Base-by-base conservation (phyloP, 2,113 vertebrate genomes). In the Oceanites oceanicus region DNA sequence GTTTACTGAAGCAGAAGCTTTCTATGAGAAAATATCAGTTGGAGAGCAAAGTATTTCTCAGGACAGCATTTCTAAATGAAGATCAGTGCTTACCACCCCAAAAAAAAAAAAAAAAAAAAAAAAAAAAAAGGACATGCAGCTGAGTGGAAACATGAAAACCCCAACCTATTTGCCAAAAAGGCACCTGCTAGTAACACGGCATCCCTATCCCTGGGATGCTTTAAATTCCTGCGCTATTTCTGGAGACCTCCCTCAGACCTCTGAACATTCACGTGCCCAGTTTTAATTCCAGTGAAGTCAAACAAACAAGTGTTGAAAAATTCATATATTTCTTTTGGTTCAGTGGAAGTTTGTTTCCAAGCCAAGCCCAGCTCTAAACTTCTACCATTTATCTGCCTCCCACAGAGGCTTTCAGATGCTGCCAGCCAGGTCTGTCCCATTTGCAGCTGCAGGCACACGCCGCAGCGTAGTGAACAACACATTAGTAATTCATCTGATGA, bases 381-480 rank as follows among this genome's bases (percentile, higher is more conserved):
- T 49, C 27, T 73, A 36, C 40, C 29, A 17, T 58, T 77, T 62
- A 47, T 36, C 55, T 42, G 10, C 59, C 26, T 87, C 62, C 45
- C 3, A 0, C 44, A 38, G 45, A 53, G 71, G 49, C 8, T 82
- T 25, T 68, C 17, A 13, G 59, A 38, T 3, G 17, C 44, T 2
- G 1, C 32, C 80, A 88, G 40, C 36, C 38, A 68, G 45, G 45
- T 50, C 50, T 2, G 6, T 27, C 36, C 79, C 52, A 3, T 4
- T 18, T 11, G 25, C 4, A 7, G 56, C 38, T 26, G n/a, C 34
- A 26, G 56, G 25, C 34, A 5, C 2, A 0, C 1, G 5, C 44
- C 29, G 62, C 58, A 30, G n/a, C 0, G 0, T 9, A 8, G 63
- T 7, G 27, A 89, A 16, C 0, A 0, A 23, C 4, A 6, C 1